Percentiles rank a stretch among this genome's conserved stretches.
phyloP scores from a whole-genome alignment of 2,797 vertebrate species.

The Brachymystax lenok region DNA sequence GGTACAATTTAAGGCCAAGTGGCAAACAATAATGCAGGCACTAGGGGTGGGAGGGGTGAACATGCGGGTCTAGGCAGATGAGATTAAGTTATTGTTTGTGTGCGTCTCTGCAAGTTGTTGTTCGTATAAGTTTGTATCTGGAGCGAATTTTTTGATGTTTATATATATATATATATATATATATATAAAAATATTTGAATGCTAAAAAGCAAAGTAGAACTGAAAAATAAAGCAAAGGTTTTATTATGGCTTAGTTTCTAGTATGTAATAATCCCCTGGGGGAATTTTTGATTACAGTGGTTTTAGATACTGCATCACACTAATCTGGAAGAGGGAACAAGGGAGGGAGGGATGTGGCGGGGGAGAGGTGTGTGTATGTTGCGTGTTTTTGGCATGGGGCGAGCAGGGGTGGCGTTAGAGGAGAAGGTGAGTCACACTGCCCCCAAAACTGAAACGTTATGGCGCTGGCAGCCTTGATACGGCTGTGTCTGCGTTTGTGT shows the following conservation, averaged over 20 bases:
- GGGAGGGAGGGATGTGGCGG: neutral
- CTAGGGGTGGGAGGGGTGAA: no score
- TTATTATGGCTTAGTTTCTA: slow-evolving; percentile 42
- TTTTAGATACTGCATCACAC: slow-evolving; percentile 49
- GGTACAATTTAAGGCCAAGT: no score
- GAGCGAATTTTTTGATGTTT: no score
- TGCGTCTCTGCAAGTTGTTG: no score
- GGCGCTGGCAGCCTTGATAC: neutral
- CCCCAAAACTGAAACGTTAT: neutral
- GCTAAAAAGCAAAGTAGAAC: slow-evolving; percentile 8
- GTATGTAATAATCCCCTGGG: slow-evolving; percentile 43
- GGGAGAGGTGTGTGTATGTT: slow-evolving; percentile 17
- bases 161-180: no score
- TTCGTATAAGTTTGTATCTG: no score
- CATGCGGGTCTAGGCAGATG: no score
- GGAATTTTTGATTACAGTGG: slow-evolving; percentile 49
- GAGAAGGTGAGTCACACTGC: neutral
- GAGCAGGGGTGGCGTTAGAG: neutral
- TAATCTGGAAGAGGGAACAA: slow-evolving; percentile 49
- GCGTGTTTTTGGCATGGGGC: slow-evolving; percentile 13
- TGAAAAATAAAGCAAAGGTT: slow-evolving; percentile 39
- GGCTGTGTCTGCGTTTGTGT: no score
- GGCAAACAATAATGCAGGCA: no score
- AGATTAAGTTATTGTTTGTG: no score
- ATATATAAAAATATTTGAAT: no score